phyloP scores from a whole-genome alignment of 2,888 invertebrate genomes.

The Leptura quadrifasciata region DNA sequence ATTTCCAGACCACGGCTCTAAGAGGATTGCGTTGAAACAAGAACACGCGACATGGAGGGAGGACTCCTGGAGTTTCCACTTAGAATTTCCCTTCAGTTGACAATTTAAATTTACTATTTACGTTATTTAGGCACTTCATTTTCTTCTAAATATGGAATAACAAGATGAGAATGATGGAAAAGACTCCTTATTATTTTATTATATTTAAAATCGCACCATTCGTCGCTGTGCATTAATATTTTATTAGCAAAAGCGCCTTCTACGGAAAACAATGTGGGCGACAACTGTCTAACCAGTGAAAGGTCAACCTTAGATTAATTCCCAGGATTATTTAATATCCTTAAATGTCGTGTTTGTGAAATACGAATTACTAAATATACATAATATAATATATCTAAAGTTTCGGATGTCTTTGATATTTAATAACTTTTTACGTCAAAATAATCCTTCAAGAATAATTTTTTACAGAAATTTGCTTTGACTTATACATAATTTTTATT shows the following conservation, averaged over 20 bases:
- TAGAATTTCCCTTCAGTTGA: conserved; percentile 5
- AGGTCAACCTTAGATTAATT: not conserved
- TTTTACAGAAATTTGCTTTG: too few relatives aligned
- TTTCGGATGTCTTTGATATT: too few relatives aligned
- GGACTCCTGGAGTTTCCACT: conserved; percentile 5
- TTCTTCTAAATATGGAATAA: not conserved
- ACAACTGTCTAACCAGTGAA: not conserved
- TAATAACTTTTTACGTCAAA: too few relatives aligned
- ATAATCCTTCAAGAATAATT: too few relatives aligned
- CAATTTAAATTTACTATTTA: conserved; percentile 20
- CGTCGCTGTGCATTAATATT: not conserved
- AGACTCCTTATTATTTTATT: not conserved
- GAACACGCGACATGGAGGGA: not conserved
- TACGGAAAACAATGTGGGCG: too few relatives aligned
- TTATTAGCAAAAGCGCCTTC: not conserved
- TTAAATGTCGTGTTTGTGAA: not conserved
- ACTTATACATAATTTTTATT: too few relatives aligned
- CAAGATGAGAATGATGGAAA: not conserved
- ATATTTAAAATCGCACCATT: not conserved
- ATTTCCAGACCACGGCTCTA: not conserved
- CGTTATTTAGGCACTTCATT: not conserved
- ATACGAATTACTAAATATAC: not conserved
- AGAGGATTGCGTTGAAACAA: conserved; percentile 13
- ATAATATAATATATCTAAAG: too few relatives aligned
- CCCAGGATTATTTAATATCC: not conserved